These are phyloP conservation scores for Elgonia sp. DNA, from an alignment of 2,888 invertebrate genomes.

Conservation along the genomic window DNA sequence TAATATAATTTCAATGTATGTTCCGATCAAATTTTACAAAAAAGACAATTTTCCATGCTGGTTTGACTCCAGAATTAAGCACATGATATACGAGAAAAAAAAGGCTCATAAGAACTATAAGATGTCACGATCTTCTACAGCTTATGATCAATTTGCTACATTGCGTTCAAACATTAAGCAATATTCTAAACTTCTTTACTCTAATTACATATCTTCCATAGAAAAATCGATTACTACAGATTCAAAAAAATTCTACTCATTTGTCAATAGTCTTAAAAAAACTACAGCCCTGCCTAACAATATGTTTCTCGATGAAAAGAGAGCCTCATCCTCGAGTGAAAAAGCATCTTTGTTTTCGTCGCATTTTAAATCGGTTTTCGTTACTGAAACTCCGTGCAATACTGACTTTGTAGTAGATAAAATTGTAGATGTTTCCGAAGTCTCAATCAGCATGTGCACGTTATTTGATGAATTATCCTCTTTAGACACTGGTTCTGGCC, in stretches of 20 bases:
- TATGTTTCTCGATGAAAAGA: background rate
- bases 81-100: no score
- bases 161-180: no score
- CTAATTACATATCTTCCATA: background rate
- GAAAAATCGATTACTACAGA: background rate
- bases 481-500: background rate
- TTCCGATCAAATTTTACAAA: conserved; percentile 7
- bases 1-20: background rate
- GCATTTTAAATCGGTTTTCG: conserved; percentile 9
- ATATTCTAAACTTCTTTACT: background rate
- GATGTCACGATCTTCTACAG: background rate
- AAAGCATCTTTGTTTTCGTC: background rate
- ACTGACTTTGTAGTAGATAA: background rate
- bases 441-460: background rate
- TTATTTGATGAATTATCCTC: background rate
- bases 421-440: background rate
- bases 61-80: conserved; percentile 12
- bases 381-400: background rate
- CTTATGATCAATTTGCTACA: background rate
- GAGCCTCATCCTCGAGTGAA: background rate
- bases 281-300: background rate
- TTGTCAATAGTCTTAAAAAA: background rate
- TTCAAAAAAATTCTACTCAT: conserved; percentile 2
- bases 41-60: conserved; percentile 6
- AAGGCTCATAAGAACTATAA: conserved; percentile 3